phyloP scores from a whole-genome alignment of 2,113 vertebrate genomes.

The Eulacestoma nigropectus region DNA sequence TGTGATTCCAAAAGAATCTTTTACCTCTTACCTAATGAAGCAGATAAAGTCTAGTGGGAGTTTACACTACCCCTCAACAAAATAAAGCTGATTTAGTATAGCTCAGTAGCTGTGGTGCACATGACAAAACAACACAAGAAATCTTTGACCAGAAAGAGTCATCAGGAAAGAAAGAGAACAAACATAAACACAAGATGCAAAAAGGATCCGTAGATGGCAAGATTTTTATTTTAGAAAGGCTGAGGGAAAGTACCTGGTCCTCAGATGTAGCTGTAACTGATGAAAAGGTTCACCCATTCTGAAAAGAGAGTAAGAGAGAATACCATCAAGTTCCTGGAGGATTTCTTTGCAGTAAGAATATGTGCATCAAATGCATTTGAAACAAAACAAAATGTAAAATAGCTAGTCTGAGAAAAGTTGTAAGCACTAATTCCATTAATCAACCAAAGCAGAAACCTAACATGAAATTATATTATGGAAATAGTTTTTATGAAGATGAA shows the following conservation, averaged over 20 bases:
- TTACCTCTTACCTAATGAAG: neutral
- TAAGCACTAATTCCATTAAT: neutral
- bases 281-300: neutral
- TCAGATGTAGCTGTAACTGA: neutral
- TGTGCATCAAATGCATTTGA: neutral
- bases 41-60: neutral
- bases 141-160: neutral
- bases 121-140: neutral
- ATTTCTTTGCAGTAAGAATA: neutral
- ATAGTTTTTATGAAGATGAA: neutral
- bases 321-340: neutral
- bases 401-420: neutral
- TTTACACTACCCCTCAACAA: neutral
- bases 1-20: neutral
- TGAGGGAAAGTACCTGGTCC: neutral
- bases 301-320: neutral
- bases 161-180: neutral
- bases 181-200: neutral
- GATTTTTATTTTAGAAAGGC: neutral
- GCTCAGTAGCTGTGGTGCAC: neutral
- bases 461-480: neutral
- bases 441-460: neutral
- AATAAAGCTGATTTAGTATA: neutral
- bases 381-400: neutral
- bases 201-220: neutral